Percentiles rank a stretch among this genome's conserved stretches.
These are phyloP conservation scores for Leguminivora glycinivorella DNA, from an alignment of 1,140 invertebrate genomes.

Conservation along the genomic window DNA sequence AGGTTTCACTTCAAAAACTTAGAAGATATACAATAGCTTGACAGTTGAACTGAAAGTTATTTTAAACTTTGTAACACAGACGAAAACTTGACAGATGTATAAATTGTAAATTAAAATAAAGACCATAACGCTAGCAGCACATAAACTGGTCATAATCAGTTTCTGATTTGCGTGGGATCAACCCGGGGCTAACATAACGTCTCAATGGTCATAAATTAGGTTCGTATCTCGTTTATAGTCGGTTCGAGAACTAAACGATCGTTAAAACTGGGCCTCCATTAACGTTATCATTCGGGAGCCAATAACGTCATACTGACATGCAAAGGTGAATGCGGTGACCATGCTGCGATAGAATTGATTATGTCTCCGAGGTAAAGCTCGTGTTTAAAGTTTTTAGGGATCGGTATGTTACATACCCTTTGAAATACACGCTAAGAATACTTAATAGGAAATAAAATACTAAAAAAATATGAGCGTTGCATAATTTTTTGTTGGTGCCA, in stretches of 20 bases:
- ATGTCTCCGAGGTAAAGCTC: constrained; percentile 8
- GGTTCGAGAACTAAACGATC: constrained; percentile 62
- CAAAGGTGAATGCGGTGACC: constrained; percentile 41
- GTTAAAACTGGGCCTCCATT: constrained; percentile 67
- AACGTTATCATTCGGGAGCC: constrained; percentile 66
- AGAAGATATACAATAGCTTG: no score
- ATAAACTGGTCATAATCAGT: constrained; percentile 9
- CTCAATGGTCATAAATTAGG: constrained; percentile 63
- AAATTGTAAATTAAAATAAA: neutral
- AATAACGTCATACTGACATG: constrained; percentile 64
- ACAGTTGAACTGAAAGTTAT: no score
- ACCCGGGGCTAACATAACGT: constrained; percentile 45
- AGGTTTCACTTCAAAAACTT: no score
- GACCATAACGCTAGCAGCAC: neutral
- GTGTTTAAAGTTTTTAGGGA: neutral
- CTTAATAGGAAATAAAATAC: no score
- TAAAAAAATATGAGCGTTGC: no score
- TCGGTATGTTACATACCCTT: neutral
- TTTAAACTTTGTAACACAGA: neutral
- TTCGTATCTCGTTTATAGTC: constrained; percentile 67
- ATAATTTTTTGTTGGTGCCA: no score
- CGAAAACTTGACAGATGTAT: neutral
- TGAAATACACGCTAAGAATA: no score
- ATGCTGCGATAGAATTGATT: constrained; percentile 22
- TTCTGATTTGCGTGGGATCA: constrained; percentile 45